phyloP scores from a whole-genome alignment of 2,113 vertebrate species.

The Sminthopsis crassicaudata region DNA sequence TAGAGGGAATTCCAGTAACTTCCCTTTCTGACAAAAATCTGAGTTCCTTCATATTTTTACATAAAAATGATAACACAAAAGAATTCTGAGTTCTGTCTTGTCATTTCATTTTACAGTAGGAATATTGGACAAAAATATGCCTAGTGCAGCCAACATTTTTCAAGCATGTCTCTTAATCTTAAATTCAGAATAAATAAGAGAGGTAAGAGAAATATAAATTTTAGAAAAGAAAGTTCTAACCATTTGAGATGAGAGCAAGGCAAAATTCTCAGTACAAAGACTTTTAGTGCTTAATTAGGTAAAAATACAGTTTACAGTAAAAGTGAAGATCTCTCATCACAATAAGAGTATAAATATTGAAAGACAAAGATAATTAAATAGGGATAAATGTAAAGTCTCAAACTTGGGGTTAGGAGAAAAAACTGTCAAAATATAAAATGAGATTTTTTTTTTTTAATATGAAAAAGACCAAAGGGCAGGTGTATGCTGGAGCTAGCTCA shows the following conservation, averaged over 20 bases:
- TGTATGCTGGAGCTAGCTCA: not conserved
- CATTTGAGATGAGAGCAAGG: not conserved
- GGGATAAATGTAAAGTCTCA: not conserved
- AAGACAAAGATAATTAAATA: not conserved
- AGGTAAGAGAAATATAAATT: not conserved
- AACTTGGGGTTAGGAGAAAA: not conserved
- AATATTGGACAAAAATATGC: not conserved
- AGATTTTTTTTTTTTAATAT: not conserved
- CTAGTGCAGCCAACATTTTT: not conserved
- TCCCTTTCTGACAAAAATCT: not conserved
- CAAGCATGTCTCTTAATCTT: conserved; percentile 32
- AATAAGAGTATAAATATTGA: not conserved
- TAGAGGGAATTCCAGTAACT: not conserved
- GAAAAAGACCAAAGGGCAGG: not conserved
- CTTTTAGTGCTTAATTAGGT: not conserved
- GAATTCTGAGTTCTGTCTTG: not conserved
- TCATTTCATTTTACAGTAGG: not conserved
- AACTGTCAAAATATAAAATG: not conserved
- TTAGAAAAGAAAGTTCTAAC: not conserved
- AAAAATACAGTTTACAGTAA: not conserved
- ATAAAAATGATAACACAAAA: conserved; percentile 15
- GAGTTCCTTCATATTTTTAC: not conserved
- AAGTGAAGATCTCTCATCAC: not conserved
- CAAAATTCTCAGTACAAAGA: not conserved
- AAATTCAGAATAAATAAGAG: not conserved